phyloP scores from a whole-genome alignment of 1,140 invertebrate species.

The Euglossa dilemma region DNA sequence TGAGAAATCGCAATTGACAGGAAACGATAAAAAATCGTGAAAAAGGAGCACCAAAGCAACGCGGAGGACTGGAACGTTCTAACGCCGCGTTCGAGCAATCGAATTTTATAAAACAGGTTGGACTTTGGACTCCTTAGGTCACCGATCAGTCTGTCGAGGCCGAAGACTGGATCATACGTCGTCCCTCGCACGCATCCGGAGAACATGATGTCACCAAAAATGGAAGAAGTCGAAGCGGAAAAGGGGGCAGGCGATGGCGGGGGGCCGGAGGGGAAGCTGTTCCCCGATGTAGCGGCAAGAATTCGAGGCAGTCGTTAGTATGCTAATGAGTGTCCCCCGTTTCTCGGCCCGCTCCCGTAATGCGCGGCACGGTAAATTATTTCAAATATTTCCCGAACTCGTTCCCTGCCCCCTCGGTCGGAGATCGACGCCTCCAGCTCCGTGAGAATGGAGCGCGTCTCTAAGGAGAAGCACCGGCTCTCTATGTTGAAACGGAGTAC shows the following conservation, averaged over 20 bases:
- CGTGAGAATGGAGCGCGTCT: slow-evolving; percentile 28
- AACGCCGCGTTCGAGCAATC: no score
- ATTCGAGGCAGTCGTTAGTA: slow-evolving; percentile 79
- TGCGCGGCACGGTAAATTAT: slow-evolving; percentile 73
- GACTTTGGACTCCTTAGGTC: not conserved
- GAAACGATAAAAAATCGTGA: no score
- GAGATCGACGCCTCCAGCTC: not conserved
- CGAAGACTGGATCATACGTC: slow-evolving; percentile 34
- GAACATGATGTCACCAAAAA: slow-evolving; percentile 32
- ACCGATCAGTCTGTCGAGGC: slow-evolving; percentile 1
- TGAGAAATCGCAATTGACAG: no score
- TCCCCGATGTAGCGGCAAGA: slow-evolving; percentile 73
- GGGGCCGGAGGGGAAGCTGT: slow-evolving; percentile 26
- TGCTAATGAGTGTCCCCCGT: slow-evolving; percentile 77
- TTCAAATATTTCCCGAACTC: slow-evolving; percentile 76
- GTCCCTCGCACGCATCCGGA: slow-evolving; percentile 33
- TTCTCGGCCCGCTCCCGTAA: slow-evolving; percentile 53
- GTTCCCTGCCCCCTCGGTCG: not conserved
- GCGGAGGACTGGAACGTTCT: no score
- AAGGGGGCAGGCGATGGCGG: not conserved
- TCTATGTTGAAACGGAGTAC: not conserved
- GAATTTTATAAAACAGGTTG: not conserved
- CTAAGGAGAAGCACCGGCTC: not conserved
- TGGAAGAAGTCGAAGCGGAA: slow-evolving; percentile 18
- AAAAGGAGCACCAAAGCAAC: no score